Percentiles rank a stretch among this genome's conserved stretches.
These are phyloP conservation scores for Bombus sylvicola DNA, from an alignment of 1,140 invertebrate species.

Conservation along the genomic window DNA sequence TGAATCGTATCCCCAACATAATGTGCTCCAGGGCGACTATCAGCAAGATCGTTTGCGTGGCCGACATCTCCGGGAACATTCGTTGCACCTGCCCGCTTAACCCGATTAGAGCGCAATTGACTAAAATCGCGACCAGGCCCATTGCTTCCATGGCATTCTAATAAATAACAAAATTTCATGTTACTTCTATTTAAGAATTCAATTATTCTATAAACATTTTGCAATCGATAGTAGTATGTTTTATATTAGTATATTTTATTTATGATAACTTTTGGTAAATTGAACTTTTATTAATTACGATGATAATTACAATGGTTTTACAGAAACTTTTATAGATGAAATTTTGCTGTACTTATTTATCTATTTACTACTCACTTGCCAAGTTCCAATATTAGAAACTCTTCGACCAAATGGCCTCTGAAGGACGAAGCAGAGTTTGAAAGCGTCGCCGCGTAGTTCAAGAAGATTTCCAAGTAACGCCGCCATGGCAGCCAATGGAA, in stretches of 20 bases:
- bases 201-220: background rate
- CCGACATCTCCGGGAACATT: constrained; percentile 93
- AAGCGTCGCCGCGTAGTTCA: constrained; percentile 97
- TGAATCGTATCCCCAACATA: constrained; percentile 91
- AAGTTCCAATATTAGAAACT: constrained; percentile 97
- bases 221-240: background rate
- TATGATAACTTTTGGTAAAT: background rate
- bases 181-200: background rate
- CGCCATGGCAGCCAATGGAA: constrained; percentile 96
- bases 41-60: constrained; percentile 92
- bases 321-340: background rate
- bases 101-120: constrained; percentile 97
- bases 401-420: constrained; percentile 95
- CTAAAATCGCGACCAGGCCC: constrained; percentile 95
- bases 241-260: background rate
- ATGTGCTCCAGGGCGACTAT: constrained; percentile 96
- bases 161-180: background rate
- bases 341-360: background rate
- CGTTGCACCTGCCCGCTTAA: constrained; percentile 95
- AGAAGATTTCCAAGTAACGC: constrained; percentile 97
- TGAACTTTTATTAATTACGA: background rate
- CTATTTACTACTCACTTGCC: constrained; percentile 89
- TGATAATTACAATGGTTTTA: too few species aligned
- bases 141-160: constrained; percentile 96
- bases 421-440: constrained; percentile 97